Evolutionary conservation across 1,140 invertebrate genomes (phyloP).

Genomic region (Colletes gigas): DNA sequence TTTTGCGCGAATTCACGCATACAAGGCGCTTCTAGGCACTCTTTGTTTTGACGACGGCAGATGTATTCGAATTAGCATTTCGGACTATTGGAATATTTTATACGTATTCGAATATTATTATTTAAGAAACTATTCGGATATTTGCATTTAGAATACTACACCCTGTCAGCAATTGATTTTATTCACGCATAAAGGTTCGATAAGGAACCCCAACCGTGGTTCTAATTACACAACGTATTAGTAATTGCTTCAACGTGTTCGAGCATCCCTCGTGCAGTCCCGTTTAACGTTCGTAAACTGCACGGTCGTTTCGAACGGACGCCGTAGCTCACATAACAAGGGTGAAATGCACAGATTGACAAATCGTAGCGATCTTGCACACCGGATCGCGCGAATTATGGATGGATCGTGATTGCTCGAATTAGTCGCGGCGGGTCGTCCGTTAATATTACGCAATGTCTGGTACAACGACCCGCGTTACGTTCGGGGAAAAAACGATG

Average conservation of each 20-base stretch:
- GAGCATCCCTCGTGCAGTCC: too few relatives aligned
- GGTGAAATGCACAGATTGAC: not conserved
- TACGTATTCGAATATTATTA: too few relatives aligned
- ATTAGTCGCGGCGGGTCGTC: conserved; percentile 29
- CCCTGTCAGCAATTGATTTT: too few relatives aligned
- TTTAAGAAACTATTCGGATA: too few relatives aligned
- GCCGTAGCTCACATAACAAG: not conserved
- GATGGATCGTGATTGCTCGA: conserved; percentile 29
- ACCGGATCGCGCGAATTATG: conserved; percentile 35
- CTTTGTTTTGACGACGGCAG: not conserved
- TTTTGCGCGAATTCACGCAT: not conserved
- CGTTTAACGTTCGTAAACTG: not conserved
- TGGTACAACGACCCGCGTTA: conserved; percentile 42
- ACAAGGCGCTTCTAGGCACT: too few relatives aligned
- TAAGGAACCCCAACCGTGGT: too few relatives aligned
- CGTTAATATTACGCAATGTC: conserved; percentile 41
- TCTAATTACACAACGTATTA: too few relatives aligned
- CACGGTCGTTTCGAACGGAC: not conserved
- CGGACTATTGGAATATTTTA: too few relatives aligned
- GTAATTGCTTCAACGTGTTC: too few relatives aligned
- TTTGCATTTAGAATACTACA: too few relatives aligned
- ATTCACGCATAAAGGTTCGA: too few relatives aligned
- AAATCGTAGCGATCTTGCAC: conserved; percentile 21
- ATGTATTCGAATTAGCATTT: not conserved
- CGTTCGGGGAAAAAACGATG: conserved; percentile 17